Base-by-base conservation (phyloP, 2,113 vertebrate species). In the Rana temporaria region DNA sequence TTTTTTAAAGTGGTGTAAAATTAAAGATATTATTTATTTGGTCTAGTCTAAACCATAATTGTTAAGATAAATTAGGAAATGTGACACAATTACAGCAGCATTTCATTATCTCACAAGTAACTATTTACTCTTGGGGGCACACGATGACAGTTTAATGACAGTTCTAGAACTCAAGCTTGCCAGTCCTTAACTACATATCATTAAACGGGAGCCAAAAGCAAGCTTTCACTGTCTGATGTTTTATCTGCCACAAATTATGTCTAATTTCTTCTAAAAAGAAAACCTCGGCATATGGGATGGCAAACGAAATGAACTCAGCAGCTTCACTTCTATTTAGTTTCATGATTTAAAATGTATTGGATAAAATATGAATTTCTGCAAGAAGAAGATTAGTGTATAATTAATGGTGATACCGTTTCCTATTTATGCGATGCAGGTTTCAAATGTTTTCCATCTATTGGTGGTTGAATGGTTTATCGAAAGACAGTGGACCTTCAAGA, bases 241-340 rank as follows among this genome's bases (percentile, higher is more conserved):
- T 76, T 76, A 63, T 76, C 73, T 64, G n/a, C 59, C 57, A 76
- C 73, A 76, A 34, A 76, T 76, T 76, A 76, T 63, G 57, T 76
- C 63, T 76, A 62, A 63, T 63, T 76, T 76, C 30, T 63, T 76
- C 34, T 76, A 63, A 76, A 48, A 34, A 64, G 73, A 52, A 60
- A 26, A 52, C 32, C 20, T 16, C 22, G 73, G 73, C 73, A 76
- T 76, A 76, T 76, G 73, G 73, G 73, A 64, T 16, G 57, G 59
- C 59, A 63, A 26, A 52, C 32, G 48, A 62, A 64, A 60, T 48
- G 4, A 63, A 19, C 34, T 20, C 57, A 24, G 18, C 57, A n/a
- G 9, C 17, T 30, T 63, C 73, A 52, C 73, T 64, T 76, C 59
- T 34, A 17, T 17, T 76, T 64, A 76, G n/a, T 76, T 22, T 76